phyloP scores from a whole-genome alignment of 53 echinoderm and acorn worm genomes.

The Arbacia lixula region DNA sequence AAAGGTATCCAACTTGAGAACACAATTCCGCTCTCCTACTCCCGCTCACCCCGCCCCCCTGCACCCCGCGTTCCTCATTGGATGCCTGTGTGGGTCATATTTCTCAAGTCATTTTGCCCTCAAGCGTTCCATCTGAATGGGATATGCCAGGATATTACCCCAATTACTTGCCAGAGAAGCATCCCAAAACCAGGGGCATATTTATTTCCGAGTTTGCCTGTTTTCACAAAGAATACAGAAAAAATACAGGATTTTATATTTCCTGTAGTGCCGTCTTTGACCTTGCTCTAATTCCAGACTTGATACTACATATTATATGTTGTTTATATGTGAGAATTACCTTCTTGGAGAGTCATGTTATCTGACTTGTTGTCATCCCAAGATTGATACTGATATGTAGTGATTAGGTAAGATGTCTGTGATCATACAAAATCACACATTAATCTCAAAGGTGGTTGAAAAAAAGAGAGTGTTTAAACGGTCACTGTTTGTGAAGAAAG shows the following conservation, averaged over 20 bases:
- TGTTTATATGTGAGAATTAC: not conserved
- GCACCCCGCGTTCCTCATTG: not conserved
- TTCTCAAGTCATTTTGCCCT: slow-evolving; percentile 53
- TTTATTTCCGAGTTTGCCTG: slow-evolving; percentile 41
- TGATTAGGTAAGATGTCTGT: no score
- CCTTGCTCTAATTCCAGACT: slow-evolving; percentile 39
- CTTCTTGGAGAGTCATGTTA: not conserved
- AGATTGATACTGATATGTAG: no score
- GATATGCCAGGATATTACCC: slow-evolving; percentile 58
- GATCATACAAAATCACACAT: no score
- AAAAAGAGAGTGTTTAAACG: no score
- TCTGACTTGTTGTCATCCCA: not conserved
- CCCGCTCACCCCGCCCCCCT: not conserved
- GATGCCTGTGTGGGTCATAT: not conserved
- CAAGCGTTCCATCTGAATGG: slow-evolving; percentile 30
- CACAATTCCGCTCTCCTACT: not conserved
- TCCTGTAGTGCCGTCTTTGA: slow-evolving; percentile 38
- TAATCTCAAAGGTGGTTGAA: no score
- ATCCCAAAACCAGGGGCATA: slow-evolving; percentile 39
- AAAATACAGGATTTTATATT: slow-evolving; percentile 31
- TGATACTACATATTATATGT: not conserved
- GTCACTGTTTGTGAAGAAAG: no score
- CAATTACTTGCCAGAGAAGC: slow-evolving; percentile 56
- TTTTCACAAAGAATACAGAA: slow-evolving; percentile 13
- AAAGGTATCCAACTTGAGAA: not conserved